These are phyloP conservation scores for Crocuta crocuta DNA, from an alignment of 2,113 vertebrate species.

Conservation along the genomic window DNA sequence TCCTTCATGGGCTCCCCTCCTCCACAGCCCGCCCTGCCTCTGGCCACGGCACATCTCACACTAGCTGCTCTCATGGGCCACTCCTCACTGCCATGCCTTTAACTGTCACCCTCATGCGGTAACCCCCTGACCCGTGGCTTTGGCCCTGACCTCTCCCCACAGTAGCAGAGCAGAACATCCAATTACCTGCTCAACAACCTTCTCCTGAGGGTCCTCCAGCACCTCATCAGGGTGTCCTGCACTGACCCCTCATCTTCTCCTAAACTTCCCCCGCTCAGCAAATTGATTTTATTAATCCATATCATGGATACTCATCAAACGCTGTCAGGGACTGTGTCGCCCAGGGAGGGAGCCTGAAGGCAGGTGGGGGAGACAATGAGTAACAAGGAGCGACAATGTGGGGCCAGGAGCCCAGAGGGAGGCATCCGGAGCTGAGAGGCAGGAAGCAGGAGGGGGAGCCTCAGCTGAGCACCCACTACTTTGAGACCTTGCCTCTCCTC, in stretches of 20 bases:
- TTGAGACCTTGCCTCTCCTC: not conserved
- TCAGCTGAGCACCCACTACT: not conserved
- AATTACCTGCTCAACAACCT: not conserved
- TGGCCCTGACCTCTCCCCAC: too few species aligned
- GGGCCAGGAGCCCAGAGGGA: not conserved
- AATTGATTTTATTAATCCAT: not conserved
- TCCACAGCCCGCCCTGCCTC: not conserved
- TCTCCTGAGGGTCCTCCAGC: not conserved
- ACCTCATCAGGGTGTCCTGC: not conserved
- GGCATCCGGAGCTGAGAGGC: not conserved
- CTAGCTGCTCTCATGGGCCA: not conserved
- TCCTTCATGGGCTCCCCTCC: not conserved
- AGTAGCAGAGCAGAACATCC: not conserved
- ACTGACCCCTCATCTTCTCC: not conserved
- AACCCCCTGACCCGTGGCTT: not conserved
- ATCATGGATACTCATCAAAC: fast-evolving
- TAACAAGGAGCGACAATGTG: not conserved
- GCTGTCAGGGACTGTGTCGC: not conserved
- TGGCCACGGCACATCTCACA: not conserved
- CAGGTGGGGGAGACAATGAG: not conserved
- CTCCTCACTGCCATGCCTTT: too few species aligned
- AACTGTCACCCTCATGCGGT: not conserved
- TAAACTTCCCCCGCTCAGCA: not conserved
- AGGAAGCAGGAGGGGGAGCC: not conserved
- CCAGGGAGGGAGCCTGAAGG: too few species aligned